Conservation (phyloP, 2,797 vertebrate species). For the Tapirus indicus region DNA sequence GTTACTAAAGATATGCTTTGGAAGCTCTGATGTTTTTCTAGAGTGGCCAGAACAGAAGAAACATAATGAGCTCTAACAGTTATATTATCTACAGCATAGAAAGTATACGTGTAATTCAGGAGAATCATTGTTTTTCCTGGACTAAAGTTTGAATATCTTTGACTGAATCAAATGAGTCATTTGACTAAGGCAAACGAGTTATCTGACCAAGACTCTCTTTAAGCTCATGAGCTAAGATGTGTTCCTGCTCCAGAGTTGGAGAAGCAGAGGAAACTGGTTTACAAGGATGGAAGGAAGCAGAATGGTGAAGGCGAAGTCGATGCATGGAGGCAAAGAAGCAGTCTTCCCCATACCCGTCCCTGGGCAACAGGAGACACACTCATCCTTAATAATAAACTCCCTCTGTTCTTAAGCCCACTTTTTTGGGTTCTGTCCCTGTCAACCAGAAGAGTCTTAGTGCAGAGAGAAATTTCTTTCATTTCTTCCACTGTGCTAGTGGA, state of each 20-base stretch:
- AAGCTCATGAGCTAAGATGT: rapidly evolving
- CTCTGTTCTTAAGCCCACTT: background rate
- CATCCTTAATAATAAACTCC: background rate
- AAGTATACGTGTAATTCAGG: background rate
- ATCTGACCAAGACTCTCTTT: background rate
- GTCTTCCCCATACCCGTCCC: background rate
- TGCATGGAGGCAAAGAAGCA: rapidly evolving
- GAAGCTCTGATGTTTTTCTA: background rate
- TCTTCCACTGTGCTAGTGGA: rapidly evolving
- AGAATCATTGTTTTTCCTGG: background rate
- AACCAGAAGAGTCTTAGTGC: background rate
- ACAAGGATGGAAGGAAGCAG: background rate
- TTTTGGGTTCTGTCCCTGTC: too few species aligned
- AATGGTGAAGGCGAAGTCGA: rapidly evolving
- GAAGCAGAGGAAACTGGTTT: background rate
- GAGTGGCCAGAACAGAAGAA: too few species aligned
- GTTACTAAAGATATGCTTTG: background rate
- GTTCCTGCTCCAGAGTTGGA: rapidly evolving
- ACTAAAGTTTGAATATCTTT: background rate
- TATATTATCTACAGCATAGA: too few species aligned
- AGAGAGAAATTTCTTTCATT: background rate
- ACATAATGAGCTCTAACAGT: rapidly evolving
- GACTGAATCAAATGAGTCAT: background rate
- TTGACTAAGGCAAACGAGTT: background rate
- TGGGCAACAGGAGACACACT: background rate